These are phyloP conservation scores for Zele albiditarsus DNA, from an alignment of 2,888 invertebrate genomes.

Conservation along the genomic window DNA sequence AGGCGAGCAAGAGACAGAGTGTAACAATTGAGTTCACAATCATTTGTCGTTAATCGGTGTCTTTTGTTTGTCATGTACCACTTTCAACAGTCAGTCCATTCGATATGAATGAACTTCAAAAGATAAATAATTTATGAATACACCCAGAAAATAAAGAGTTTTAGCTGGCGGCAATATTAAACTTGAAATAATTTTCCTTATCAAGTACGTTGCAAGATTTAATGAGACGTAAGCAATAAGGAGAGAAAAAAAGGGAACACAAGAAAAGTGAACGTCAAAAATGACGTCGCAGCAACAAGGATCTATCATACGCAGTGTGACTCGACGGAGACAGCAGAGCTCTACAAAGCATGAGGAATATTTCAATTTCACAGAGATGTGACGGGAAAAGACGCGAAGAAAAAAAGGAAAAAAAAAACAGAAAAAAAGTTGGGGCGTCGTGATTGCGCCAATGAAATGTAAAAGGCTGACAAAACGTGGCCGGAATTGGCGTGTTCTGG, in stretches of 20 bases:
- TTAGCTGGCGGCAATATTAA: background rate
- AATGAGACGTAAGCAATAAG: background rate
- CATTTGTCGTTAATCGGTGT: background rate
- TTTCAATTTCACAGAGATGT: background rate
- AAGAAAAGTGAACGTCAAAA: background rate
- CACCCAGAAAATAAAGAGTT: background rate
- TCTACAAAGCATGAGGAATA: background rate
- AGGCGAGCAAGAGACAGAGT: background rate
- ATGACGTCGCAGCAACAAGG: background rate
- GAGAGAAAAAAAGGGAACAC: background rate
- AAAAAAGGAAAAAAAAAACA: background rate
- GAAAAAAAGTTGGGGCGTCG: constrained; percentile 17
- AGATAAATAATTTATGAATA: background rate
- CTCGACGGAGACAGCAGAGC: background rate
- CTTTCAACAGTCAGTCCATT: background rate
- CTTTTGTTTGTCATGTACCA: background rate
- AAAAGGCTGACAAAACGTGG: constrained; percentile 48
- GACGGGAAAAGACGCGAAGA: background rate
- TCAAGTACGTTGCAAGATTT: background rate
- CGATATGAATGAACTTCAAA: background rate
- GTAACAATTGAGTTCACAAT: background rate
- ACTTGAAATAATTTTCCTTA: background rate
- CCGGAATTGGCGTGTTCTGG: constrained; percentile 48
- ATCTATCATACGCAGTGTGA: background rate
- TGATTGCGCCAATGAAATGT: constrained; percentile 43